phyloP scores from a whole-genome alignment of 2,888 invertebrate genomes.

The Miltochrista miniata region DNA sequence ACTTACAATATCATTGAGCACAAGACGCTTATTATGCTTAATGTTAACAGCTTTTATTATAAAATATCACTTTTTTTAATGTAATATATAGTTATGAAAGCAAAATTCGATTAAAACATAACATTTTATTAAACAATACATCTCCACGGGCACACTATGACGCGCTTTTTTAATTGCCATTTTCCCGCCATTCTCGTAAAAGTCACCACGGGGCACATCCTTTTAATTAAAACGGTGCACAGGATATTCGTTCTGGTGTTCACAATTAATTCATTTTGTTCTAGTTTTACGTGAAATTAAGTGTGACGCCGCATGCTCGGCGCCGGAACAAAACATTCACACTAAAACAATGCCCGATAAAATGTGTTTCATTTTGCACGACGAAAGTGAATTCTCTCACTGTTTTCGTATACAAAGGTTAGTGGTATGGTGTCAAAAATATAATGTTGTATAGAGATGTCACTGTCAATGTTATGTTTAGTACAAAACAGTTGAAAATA shows the following conservation, averaged over 20 bases:
- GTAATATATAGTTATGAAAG: not conserved
- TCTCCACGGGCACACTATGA: constrained; percentile 1
- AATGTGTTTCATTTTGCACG: constrained; percentile 20
- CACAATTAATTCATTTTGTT: constrained; percentile 39
- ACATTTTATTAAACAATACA: constrained; percentile 3
- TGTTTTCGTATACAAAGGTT: constrained; percentile 16
- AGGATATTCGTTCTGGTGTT: constrained; percentile 24
- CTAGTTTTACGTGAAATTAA: constrained; percentile 38
- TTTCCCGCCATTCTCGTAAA: constrained; percentile 30
- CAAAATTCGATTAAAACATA: not conserved
- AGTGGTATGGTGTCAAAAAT: constrained; percentile 21
- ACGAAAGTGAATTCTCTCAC: constrained; percentile 33
- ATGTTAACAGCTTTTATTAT: too few species aligned
- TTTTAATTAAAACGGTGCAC: constrained; percentile 40
- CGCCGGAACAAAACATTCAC: constrained; percentile 20
- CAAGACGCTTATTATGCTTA: too few species aligned
- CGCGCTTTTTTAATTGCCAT: constrained; percentile 23
- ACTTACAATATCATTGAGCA: too few species aligned
- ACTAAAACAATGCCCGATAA: constrained; percentile 24
- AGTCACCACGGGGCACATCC: constrained; percentile 26
- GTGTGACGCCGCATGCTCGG: constrained; percentile 13
- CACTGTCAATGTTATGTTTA: constrained; percentile 15
- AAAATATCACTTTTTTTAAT: too few species aligned
- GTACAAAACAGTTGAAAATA: constrained; percentile 15
- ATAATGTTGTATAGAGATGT: constrained; percentile 9